These are phyloP conservation scores for Rhagonycha lutea DNA, from an alignment of 2,888 invertebrate genomes.

Conservation along the genomic window DNA sequence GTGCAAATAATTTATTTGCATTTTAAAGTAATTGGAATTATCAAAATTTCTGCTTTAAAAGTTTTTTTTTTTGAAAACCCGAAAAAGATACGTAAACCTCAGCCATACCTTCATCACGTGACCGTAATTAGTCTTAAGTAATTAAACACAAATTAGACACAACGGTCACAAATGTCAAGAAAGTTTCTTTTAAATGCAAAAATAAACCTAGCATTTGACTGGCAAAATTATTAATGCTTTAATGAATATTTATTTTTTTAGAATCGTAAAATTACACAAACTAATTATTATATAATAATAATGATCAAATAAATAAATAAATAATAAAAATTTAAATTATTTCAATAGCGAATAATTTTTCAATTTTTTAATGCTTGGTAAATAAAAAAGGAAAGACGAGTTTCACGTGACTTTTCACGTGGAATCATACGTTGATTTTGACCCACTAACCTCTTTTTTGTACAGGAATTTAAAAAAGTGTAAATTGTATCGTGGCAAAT, in stretches of 20 bases:
- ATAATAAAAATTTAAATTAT: not conserved
- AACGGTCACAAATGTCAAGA: not conserved
- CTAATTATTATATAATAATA: not conserved
- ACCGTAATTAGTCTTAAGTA: not conserved
- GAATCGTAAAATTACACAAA: not conserved
- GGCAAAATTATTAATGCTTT: not conserved
- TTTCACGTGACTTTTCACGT: not conserved
- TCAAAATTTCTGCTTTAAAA: not conserved
- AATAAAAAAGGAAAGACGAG: not conserved
- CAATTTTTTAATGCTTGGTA: not conserved
- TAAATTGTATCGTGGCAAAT: not conserved
- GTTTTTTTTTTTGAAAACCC: no score
- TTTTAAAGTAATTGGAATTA: not conserved
- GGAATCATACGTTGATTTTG: not conserved
- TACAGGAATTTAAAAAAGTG: not conserved
- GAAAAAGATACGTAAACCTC: no score
- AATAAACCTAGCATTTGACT: not conserved
- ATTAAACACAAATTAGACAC: not conserved
- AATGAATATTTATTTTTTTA: not conserved
- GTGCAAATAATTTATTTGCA: not conserved
- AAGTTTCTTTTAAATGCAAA: not conserved
- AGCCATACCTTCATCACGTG: not conserved
- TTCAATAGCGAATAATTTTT: not conserved
- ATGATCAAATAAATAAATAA: not conserved
- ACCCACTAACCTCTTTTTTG: not conserved